These are phyloP conservation scores for Capricornis sumatraensis DNA, from an alignment of 2,113 vertebrate species.

Conservation along the genomic window DNA sequence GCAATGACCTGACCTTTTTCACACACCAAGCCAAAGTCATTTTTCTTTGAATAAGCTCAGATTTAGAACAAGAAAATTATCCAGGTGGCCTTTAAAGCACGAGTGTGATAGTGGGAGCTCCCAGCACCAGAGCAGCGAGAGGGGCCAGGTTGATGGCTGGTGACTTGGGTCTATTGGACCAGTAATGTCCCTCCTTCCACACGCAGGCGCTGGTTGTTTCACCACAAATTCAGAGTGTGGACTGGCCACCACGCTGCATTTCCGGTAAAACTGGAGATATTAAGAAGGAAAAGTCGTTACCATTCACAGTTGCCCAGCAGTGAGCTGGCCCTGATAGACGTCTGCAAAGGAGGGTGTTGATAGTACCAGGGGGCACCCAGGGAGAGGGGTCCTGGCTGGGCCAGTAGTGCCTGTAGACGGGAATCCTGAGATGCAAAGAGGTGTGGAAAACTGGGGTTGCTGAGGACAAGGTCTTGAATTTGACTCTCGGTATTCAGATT, in stretches of 20 bases:
- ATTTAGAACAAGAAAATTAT: slow-evolving; percentile 44
- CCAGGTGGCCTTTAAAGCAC: slow-evolving; percentile 1
- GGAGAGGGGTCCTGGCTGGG: background rate
- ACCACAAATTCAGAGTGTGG: background rate
- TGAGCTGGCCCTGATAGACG: background rate
- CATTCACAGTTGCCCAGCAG: background rate
- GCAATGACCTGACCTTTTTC: slow-evolving; percentile 32
- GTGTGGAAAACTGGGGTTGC: background rate
- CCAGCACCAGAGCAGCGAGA: background rate
- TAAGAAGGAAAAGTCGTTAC: background rate
- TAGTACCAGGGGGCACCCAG: background rate
- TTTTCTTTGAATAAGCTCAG: slow-evolving; percentile 45
- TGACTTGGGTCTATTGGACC: background rate
- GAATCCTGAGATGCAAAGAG: background rate
- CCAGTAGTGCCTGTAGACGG: background rate
- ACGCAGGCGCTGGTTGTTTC: background rate
- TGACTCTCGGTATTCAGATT: background rate
- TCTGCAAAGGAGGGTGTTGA: background rate
- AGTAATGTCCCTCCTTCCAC: accelerated
- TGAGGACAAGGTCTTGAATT: background rate
- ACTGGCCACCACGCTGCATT: background rate
- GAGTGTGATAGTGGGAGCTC: background rate
- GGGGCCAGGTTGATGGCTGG: too few relatives aligned
- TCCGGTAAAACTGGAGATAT: background rate
- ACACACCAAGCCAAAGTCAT: slow-evolving; percentile 5